Conservation (phyloP, 2,888 invertebrate genomes). For the Pedicia rivosa region DNA sequence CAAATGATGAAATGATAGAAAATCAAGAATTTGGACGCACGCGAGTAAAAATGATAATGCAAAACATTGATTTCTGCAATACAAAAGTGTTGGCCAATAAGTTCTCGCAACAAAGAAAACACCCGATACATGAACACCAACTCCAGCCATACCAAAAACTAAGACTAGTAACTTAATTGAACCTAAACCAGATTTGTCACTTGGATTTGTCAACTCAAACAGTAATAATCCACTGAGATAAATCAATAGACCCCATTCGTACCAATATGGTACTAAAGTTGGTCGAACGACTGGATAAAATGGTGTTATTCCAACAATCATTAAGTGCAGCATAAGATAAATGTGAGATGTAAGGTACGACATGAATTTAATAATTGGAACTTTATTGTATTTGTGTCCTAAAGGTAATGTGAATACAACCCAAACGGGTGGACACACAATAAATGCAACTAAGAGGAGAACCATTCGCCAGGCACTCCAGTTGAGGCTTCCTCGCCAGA, state of each 20-base stretch:
- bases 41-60: conserved; percentile 89
- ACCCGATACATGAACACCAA: conserved; percentile 75
- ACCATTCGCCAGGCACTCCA: conserved; percentile 95
- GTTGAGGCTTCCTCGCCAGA: conserved; percentile 93
- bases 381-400: conserved; percentile 91
- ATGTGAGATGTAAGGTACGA: conserved; percentile 97
- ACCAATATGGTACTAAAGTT: conserved; percentile 78
- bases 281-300: conserved; percentile 67
- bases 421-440: conserved; percentile 94
- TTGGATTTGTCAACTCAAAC: conserved; percentile 94
- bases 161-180: conserved; percentile 82
- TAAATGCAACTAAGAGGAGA: conserved; percentile 80
- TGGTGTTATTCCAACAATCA: conserved; percentile 79
- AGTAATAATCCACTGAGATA: conserved; percentile 91
- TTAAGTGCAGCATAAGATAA: conserved; percentile 86
- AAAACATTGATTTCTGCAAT: conserved; percentile 92
- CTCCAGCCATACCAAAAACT: conserved; percentile 77
- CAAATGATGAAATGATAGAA: conserved; percentile 95
- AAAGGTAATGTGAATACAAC: conserved; percentile 86
- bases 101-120: conserved; percentile 48
- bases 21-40: conserved; percentile 95
- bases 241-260: conserved; percentile 88
- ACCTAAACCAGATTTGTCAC: conserved; percentile 92
- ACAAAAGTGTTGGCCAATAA: conserved; percentile 77
- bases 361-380: conserved; percentile 99